These are phyloP conservation scores for Hyppa rectilinea DNA, from an alignment of 2,888 invertebrate species.

Conservation along the genomic window DNA sequence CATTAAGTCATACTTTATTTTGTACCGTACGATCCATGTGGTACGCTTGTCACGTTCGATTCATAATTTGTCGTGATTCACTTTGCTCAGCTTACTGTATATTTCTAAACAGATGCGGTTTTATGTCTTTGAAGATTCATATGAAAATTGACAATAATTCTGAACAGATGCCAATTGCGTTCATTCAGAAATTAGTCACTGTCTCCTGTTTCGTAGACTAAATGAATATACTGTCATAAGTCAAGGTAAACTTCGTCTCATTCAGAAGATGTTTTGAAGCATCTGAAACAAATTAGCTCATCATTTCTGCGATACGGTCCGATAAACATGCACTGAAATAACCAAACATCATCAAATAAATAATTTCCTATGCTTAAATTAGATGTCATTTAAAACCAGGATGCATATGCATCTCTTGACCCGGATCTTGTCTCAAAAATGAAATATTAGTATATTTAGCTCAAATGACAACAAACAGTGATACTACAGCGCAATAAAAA, in stretches of 20 bases:
- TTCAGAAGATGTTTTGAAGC: constrained; percentile 33
- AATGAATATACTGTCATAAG: constrained; percentile 50
- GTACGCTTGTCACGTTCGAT: constrained; percentile 34
- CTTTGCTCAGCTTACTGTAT: constrained; percentile 29
- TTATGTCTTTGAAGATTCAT: constrained; percentile 53
- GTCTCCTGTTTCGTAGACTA: constrained; percentile 38
- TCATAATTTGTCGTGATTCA: constrained; percentile 57
- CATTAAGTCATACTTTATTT: constrained; percentile 48
- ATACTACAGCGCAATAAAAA: constrained; percentile 6
- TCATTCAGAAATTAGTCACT: constrained; percentile 56
- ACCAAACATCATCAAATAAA: constrained; percentile 7
- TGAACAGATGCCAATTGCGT: constrained; percentile 53
- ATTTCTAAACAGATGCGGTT: constrained; percentile 62
- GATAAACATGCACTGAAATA: constrained; percentile 3
- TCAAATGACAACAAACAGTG: constrained; percentile 8
- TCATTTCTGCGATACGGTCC: constrained; percentile 10
- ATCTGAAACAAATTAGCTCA: constrained; percentile 9
- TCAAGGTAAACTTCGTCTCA: constrained; percentile 34
- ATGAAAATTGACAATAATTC: constrained; percentile 44
- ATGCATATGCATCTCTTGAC: constrained; percentile 27
- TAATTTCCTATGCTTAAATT: constrained; percentile 1
- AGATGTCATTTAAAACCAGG: neutral
- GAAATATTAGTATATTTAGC: constrained; percentile 27
- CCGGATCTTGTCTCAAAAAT: constrained; percentile 18
- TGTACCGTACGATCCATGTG: neutral